Percentiles rank a stretch among this genome's conserved stretches.
Evolutionary conservation across 2,113 vertebrate genomes (phyloP).

Genomic region (Eudyptes chrysolophus): DNA sequence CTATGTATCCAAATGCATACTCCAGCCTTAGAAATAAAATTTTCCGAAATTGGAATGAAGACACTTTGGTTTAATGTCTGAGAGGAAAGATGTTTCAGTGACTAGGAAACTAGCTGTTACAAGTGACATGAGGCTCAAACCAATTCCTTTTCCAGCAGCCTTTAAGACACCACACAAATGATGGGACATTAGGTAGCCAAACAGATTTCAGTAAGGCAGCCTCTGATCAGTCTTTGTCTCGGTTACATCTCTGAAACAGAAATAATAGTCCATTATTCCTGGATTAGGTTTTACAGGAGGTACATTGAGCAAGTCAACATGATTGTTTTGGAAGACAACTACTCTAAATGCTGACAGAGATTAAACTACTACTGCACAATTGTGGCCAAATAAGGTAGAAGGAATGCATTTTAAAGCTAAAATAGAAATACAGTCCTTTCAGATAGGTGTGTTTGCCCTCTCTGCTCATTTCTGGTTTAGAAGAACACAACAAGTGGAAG

Average conservation of each 20-base stretch:
- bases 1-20: background rate
- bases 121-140: background rate
- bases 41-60: background rate
- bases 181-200: background rate
- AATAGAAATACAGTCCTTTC: background rate
- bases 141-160: background rate
- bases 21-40: background rate
- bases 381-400: background rate
- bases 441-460: background rate
- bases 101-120: background rate
- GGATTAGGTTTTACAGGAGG: background rate
- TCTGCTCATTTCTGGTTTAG: background rate
- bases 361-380: fast-evolving
- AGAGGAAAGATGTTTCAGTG: background rate
- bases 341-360: background rate
- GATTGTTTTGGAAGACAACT: background rate
- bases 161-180: background rate
- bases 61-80: background rate
- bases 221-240: background rate
- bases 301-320: background rate
- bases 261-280: background rate
- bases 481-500: background rate
- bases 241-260: background rate
- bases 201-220: background rate
- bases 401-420: background rate